phyloP scores from a whole-genome alignment of 2,797 vertebrate genomes.

The Catamblyrhynchus diadema region DNA sequence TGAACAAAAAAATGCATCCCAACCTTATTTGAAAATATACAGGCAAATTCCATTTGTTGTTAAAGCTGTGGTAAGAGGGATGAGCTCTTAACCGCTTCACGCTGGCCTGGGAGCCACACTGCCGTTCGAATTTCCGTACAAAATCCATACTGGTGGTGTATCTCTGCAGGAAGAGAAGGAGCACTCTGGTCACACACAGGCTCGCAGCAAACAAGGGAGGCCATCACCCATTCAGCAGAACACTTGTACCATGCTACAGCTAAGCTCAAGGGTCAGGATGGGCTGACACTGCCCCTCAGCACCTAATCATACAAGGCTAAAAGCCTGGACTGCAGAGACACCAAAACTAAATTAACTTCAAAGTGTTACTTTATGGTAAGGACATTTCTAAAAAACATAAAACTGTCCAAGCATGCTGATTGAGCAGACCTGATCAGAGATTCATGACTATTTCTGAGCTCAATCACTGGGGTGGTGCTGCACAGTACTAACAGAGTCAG shows the following conservation, averaged over 20 bases:
- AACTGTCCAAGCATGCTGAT: not conserved
- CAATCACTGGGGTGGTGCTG: not conserved
- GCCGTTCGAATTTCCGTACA: conserved; percentile 87
- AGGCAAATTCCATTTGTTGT: conserved; percentile 95
- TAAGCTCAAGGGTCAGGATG: not conserved
- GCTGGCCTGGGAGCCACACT: conserved; percentile 95
- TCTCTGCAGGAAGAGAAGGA: conserved; percentile 74
- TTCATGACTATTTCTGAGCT: not conserved
- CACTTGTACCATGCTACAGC: not conserved
- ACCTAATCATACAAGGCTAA: not conserved
- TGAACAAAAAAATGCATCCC: not conserved
- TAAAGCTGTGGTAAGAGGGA: conserved; percentile 88
- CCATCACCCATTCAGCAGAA: not conserved
- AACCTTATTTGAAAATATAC: conserved; percentile 99
- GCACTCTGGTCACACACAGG: not conserved
- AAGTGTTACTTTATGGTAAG: not conserved
- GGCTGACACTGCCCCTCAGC: not conserved
- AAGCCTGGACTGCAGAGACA: not conserved
- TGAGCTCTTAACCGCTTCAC: conserved; percentile 90
- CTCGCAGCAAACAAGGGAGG: not conserved
- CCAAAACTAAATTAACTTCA: not conserved
- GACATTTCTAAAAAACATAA: not conserved
- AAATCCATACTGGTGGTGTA: conserved; percentile 92
- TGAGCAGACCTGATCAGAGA: not conserved
- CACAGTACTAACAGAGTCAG: not conserved